Conservation (phyloP, 2,113 vertebrate species). For the Anolis sagrei region DNA sequence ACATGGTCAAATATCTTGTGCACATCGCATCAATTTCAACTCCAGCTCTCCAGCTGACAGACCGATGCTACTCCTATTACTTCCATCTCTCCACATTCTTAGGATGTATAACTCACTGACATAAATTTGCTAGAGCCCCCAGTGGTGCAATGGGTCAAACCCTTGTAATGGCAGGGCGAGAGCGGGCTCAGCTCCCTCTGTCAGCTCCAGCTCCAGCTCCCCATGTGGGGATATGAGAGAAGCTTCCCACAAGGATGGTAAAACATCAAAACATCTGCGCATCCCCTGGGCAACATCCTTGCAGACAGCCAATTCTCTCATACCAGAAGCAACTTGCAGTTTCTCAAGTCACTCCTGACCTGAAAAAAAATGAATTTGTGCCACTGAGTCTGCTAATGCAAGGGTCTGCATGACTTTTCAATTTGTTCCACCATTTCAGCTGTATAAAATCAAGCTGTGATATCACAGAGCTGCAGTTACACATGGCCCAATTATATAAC, state of each 20-base stretch:
- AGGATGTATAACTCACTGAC: neutral
- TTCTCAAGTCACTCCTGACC: too few species aligned
- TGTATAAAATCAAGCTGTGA: conserved; percentile 35
- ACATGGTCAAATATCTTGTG: neutral
- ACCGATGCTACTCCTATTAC: neutral
- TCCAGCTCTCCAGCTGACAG: neutral
- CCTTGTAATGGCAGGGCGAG: too few species aligned
- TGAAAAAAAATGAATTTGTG: neutral
- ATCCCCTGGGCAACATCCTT: too few species aligned
- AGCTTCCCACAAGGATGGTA: too few species aligned
- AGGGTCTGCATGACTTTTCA: neutral
- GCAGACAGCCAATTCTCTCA: too few species aligned
- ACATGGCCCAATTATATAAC: conserved; percentile 39
- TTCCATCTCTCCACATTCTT: neutral
- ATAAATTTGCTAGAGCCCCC: too few species aligned
- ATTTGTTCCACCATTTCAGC: conserved; percentile 7
- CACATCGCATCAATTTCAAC: neutral
- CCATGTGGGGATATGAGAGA: too few species aligned
- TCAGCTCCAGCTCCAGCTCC: too few species aligned
- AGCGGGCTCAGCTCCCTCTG: too few species aligned
- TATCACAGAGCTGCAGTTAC: conserved; percentile 42
- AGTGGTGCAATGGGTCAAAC: too few species aligned
- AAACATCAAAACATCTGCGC: too few species aligned
- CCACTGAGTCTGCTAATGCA: neutral
- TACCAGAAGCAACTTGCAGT: too few species aligned